Evolutionary conservation across 1,140 invertebrate species (phyloP), one percentile per base, ranked within the genome.

Genomic region (Drosophila burlai): DNA sequence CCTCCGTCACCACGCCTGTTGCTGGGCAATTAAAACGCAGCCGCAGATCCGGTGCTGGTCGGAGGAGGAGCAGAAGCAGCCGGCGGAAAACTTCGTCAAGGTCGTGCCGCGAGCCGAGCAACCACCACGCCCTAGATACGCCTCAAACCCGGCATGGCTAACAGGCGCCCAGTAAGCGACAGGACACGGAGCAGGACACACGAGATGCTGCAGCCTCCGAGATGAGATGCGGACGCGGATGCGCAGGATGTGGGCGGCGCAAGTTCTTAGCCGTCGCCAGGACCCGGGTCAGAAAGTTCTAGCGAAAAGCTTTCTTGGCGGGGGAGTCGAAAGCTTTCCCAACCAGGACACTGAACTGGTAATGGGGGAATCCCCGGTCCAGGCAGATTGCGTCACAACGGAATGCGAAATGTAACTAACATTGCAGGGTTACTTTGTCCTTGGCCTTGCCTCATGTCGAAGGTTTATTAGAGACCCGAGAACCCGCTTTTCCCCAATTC

Each of bases 51-150:
- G 61, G 6, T 21, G 34, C 10, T 21, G 34, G 46, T 24, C 15
- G 26, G n/a, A 29, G 26, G n/a, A 29, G 24, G 10, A 15, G 31
- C 3, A 9, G 18, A 3, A 18, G 31, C 3, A 10, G 16, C 1
- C 15, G 16, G 38, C 26, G 11, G 24, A 10, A 26, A 18, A 13
- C 24, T 21, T 36, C 34, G 29, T 57, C 59, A 79, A 79, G 76
- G 77, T 60, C 76, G 46, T 40, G 49, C 4, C 6, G 16, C 58
- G 45, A 46, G 61, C 31, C 42, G 60, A 75, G 45, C 63, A 81
- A 74, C 84, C 86, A 90, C 86, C 86, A 91, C 86, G 86, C 86
- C 86, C 71, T 85, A 91, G 86, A 91, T 91, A 91, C 86, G 86
- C 86, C 86, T 89, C 86, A 90, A 89, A 87, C 80, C 80, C 81